Evolutionary conservation across 2,888 invertebrate genomes (phyloP), one percentile per base, ranked within the genome.

Genomic region (Yponomeuta malinellus): DNA sequence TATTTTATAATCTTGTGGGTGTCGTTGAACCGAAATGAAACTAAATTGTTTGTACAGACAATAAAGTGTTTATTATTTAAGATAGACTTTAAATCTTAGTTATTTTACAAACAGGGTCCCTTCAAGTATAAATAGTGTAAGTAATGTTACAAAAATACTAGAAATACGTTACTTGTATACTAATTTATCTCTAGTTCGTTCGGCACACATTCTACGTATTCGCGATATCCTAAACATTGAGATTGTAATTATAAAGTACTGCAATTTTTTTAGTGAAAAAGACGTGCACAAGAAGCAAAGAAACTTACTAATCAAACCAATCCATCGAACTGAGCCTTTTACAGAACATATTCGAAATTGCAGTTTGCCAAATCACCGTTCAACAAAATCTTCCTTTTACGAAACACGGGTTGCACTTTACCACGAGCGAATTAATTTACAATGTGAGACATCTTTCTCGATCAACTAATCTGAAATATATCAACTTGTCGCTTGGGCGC

Each of bases 31-130:
- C 4, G 52, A 31, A 86, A 83, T 83, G 83, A 87, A 85, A 82
- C 78, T 10, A 70, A 70, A 65, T 70, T 70, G 43, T 65, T 33
- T 63, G 70, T 70, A 63, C 43, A 31, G 29, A 67, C 69, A 70
- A 72, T 67, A 43, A 69, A 70, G 67, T 71, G 52, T 72, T 73
- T 70, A 69, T 68, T 70, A 71, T 74, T 68, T 75, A 75, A 33
- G 29, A 71, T 77, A 77, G 76, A 76, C 76, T 77, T 77, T 75
- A 2, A 75, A 68, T 71, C 64, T 72, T 67, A 71, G 48, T 68
- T 37, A 43, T 37, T 43, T 67, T 72, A 75, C 76, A 74, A 79
- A 82, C 76, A 83, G 87, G 87, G 87, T 87, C 88, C 87, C 88
- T 71, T 81, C 78, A 81, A 83, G 80, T 84, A 81, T 77, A 74